These are phyloP conservation scores for Lapara coniferarum DNA, from an alignment of 2,888 invertebrate genomes.

Conservation along the genomic window DNA sequence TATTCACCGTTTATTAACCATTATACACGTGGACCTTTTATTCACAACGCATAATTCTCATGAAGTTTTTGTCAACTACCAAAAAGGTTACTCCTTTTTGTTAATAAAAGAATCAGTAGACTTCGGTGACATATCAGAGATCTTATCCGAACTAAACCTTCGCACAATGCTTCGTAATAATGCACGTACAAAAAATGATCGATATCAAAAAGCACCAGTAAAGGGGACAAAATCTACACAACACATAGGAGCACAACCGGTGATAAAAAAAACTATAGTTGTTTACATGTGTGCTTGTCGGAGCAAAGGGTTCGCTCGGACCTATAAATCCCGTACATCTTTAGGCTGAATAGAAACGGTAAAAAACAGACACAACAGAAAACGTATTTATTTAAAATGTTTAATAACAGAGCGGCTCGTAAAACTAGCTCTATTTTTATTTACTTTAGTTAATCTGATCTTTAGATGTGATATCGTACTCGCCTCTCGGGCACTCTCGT, in stretches of 20 bases:
- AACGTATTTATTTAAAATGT: slow-evolving; percentile 76
- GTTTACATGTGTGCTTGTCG: slow-evolving; percentile 63
- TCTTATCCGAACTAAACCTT: slow-evolving; percentile 79
- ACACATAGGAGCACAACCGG: slow-evolving; percentile 58
- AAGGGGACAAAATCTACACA: slow-evolving; percentile 76
- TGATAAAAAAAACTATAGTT: slow-evolving; percentile 68
- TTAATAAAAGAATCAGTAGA: slow-evolving; percentile 69
- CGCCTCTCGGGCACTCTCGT: slow-evolving; percentile 75
- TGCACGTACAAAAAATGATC: slow-evolving; percentile 78
- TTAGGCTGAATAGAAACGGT: slow-evolving; percentile 66
- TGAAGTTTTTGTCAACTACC: slow-evolving; percentile 60
- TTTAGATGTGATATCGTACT: slow-evolving; percentile 76
- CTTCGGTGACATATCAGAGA: slow-evolving; percentile 79
- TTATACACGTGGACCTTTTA: slow-evolving; percentile 37
- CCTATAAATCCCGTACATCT: slow-evolving; percentile 67
- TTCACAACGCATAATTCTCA: slow-evolving; percentile 50
- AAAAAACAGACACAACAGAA: slow-evolving; percentile 69
- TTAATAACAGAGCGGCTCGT: slow-evolving; percentile 79
- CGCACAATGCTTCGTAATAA: slow-evolving; percentile 78
- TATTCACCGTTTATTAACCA: slow-evolving; percentile 37
- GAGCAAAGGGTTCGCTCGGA: slow-evolving; percentile 70
- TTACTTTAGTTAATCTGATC: slow-evolving; percentile 78
- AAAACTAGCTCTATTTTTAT: slow-evolving; percentile 75
- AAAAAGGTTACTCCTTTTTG: slow-evolving; percentile 74
- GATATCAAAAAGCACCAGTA: slow-evolving; percentile 76